Evolutionary conservation across 2,113 vertebrate species (phyloP).

Genomic region (Ammospiza caudacuta): DNA sequence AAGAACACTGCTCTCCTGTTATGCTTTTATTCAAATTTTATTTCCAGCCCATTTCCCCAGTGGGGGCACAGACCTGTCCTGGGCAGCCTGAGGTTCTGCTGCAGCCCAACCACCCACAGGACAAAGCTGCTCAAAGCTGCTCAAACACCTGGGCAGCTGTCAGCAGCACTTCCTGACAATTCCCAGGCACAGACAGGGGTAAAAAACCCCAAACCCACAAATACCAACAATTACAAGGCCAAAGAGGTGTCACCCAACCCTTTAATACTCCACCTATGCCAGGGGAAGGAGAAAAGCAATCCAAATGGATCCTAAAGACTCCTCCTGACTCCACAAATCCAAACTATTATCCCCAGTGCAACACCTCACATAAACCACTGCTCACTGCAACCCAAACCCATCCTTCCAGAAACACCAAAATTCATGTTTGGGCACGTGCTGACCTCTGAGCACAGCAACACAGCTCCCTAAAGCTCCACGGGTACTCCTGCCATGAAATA

Average conservation of each 20-base stretch:
- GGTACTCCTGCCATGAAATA: background rate
- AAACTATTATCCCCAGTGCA: background rate
- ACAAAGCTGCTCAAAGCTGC: background rate
- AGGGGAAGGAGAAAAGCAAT: background rate
- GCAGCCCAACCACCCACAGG: background rate
- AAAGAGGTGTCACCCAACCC: background rate
- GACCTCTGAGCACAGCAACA: background rate
- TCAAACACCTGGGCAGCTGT: background rate
- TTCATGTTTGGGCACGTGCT: background rate
- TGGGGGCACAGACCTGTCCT: accelerated
- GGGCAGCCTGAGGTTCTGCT: background rate
- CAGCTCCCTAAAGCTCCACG: background rate
- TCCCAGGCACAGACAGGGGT: background rate
- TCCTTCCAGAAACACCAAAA: background rate
- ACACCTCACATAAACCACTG: background rate
- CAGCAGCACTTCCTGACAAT: background rate
- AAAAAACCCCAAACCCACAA: background rate
- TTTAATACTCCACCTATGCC: background rate
- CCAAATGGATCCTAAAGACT: background rate
- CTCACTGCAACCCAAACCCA: background rate
- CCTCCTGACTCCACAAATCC: background rate
- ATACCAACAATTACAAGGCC: background rate
- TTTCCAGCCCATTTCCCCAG: background rate
- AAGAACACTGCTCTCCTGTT: background rate
- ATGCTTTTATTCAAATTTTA: background rate